phyloP scores from a whole-genome alignment of 1,140 invertebrate genomes.

The Caenorhabditis latens region DNA sequence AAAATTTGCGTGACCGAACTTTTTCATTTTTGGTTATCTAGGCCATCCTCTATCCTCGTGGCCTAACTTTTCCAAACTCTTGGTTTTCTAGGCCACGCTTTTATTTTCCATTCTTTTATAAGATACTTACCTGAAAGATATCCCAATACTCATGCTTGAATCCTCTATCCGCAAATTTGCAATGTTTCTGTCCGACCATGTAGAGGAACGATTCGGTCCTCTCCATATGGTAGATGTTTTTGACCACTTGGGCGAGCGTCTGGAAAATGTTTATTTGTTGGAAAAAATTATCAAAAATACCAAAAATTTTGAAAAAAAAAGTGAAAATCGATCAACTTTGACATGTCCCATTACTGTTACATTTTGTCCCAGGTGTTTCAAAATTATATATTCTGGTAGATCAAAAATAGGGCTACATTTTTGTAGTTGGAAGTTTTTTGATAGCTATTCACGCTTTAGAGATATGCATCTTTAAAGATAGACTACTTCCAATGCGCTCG shows the following conservation, averaged over 20 bases:
- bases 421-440: too few species aligned
- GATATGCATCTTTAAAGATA: too few species aligned
- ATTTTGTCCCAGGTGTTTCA: not conserved
- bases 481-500: too few species aligned
- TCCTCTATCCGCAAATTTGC: slow-evolving; percentile 74
- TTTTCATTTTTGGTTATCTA: too few species aligned
- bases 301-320: too few species aligned
- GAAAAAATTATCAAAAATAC: not conserved
- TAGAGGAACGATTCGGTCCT: slow-evolving; percentile 69
- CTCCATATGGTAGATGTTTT: slow-evolving; percentile 77
- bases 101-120: not conserved
- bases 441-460: too few species aligned
- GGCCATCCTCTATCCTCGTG: too few species aligned
- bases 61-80: too few species aligned
- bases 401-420: too few species aligned
- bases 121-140: slow-evolving; percentile 71
- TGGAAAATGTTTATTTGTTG: slow-evolving; percentile 65
- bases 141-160: slow-evolving; percentile 77
- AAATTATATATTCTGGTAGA: too few species aligned
- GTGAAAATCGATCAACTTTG: too few species aligned
- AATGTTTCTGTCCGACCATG: slow-evolving; percentile 72
- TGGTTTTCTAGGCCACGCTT: not conserved
- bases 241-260: slow-evolving; percentile 75
- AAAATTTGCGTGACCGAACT: too few species aligned
- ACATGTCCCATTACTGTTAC: not conserved